Conservation (phyloP, 2,797 vertebrate species). For the Centropyge bicolor region DNA sequence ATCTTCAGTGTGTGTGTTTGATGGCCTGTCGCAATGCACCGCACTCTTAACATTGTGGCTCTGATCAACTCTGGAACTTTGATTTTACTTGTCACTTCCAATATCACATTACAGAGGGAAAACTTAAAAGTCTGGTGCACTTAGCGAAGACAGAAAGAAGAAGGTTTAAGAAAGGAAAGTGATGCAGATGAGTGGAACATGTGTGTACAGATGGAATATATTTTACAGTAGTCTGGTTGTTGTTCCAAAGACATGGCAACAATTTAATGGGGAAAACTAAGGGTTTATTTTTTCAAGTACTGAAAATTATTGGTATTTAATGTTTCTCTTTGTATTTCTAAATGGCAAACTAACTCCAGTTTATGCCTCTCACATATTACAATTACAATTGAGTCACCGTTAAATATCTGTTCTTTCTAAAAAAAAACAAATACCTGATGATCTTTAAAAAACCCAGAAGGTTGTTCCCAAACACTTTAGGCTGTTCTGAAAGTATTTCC, state of each 20-base stretch:
- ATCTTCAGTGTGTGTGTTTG: constrained; percentile 37
- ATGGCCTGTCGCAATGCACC: constrained; percentile 27
- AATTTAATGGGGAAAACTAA: not conserved
- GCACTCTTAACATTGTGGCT: constrained; percentile 49
- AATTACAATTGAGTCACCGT: not conserved
- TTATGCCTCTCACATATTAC: not conserved
- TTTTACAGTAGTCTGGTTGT: not conserved
- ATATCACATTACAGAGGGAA: constrained; percentile 45
- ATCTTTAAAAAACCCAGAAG: not conserved
- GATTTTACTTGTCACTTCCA: constrained; percentile 65
- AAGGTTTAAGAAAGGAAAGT: constrained; percentile 1
- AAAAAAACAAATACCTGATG: no score
- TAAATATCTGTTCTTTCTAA: not conserved
- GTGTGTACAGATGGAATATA: not conserved
- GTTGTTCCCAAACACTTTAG: not conserved
- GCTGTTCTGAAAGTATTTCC: not conserved
- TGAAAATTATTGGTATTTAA: no score
- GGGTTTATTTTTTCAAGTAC: not conserved
- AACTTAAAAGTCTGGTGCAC: constrained; percentile 31
- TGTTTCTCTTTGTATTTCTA: no score
- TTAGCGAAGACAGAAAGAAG: constrained; percentile 16
- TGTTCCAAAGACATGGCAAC: not conserved
- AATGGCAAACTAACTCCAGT: not conserved
- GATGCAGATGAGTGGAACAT: not conserved
- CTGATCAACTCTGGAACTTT: constrained; percentile 62